Percentiles rank a stretch among this genome's conserved stretches.
Conservation (phyloP, 1,140 invertebrate species). For the Panagrolaimus sp. region DNA sequence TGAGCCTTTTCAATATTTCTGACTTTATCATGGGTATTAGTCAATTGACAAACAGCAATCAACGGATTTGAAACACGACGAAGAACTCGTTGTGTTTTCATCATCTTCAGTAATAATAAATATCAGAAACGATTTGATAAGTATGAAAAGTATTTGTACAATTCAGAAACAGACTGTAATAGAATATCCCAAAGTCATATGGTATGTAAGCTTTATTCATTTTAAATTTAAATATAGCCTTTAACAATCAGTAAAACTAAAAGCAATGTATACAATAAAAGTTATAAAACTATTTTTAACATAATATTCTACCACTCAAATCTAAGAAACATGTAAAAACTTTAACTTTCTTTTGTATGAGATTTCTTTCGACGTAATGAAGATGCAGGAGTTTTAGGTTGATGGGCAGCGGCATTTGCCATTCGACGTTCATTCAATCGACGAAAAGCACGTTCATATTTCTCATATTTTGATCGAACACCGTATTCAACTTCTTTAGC, state of each 20-base stretch:
- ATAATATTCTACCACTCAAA: not conserved
- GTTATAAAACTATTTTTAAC: not conserved
- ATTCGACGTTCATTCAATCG: slow-evolving; percentile 6
- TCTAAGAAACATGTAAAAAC: not conserved
- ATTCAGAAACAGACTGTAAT: too few species aligned
- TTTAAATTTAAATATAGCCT: too few species aligned
- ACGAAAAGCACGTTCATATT: slow-evolving; percentile 12
- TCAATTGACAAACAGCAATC: slow-evolving; percentile 56
- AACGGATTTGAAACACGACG: not conserved
- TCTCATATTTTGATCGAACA: slow-evolving; percentile 29
- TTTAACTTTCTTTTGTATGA: slow-evolving; percentile 2
- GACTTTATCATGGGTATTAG: slow-evolving; percentile 45
- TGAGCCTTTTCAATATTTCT: slow-evolving; percentile 44
- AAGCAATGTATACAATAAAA: not conserved
- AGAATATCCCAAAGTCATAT: too few species aligned
- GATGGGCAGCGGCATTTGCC: not conserved
- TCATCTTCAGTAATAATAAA: not conserved
- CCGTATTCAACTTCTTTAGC: slow-evolving; percentile 46
- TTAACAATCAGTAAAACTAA: too few species aligned
- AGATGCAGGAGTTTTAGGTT: not conserved
- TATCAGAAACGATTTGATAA: not conserved
- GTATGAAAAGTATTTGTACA: not conserved
- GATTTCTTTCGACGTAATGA: not conserved
- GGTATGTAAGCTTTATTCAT: too few species aligned
- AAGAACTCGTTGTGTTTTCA: not conserved